A percentile compares a stretch with the other conserved stretches of the same genome.
These are phyloP conservation scores for Perizoma flavofasciatum DNA, from an alignment of 2,888 invertebrate genomes.

Conservation along the genomic window DNA sequence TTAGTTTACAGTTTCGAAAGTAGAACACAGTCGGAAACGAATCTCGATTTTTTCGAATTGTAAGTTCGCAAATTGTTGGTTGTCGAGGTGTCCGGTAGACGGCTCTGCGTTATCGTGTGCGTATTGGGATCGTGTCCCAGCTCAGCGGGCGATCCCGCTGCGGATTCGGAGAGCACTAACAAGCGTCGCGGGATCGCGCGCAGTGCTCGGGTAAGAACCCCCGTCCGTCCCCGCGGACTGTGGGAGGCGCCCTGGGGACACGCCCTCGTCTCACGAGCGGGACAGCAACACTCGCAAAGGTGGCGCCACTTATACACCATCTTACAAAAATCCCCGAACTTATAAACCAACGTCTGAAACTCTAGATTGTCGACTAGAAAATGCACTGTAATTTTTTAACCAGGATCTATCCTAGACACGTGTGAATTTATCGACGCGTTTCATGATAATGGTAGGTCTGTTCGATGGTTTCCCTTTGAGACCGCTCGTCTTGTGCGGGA, in stretches of 20 bases:
- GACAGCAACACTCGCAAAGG: slow-evolving; percentile 67
- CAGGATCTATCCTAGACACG: slow-evolving; percentile 33
- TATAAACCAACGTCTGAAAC: slow-evolving; percentile 29
- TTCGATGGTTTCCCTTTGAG: slow-evolving; percentile 68
- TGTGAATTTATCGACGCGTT: slow-evolving; percentile 48
- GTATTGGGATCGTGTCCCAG: slow-evolving; percentile 79
- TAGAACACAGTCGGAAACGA: slow-evolving; percentile 2
- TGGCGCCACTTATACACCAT: slow-evolving; percentile 68
- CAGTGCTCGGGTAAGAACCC: slow-evolving; percentile 81
- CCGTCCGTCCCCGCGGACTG: slow-evolving; percentile 82
- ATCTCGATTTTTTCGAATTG: no score
- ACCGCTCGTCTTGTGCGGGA: slow-evolving; percentile 59
- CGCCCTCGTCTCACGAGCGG: slow-evolving; percentile 84
- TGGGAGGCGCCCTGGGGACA: slow-evolving; percentile 82
- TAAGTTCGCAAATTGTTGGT: slow-evolving; percentile 34
- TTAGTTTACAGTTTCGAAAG: not conserved
- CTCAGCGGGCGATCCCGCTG: slow-evolving; percentile 83
- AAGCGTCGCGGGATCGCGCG: slow-evolving; percentile 82
- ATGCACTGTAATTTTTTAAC: slow-evolving; percentile 11
- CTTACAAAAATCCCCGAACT: slow-evolving; percentile 37
- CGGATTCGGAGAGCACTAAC: slow-evolving; percentile 83
- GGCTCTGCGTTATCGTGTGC: slow-evolving; percentile 79
- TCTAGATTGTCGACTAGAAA: slow-evolving; percentile 6
- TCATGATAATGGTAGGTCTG: slow-evolving; percentile 63
- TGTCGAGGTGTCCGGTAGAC: slow-evolving; percentile 64